A percentile compares a stretch with the other conserved stretches of the same genome.
Evolutionary conservation across 2,113 vertebrate genomes (phyloP).

Genomic region (Illadopsis cleaveri): DNA sequence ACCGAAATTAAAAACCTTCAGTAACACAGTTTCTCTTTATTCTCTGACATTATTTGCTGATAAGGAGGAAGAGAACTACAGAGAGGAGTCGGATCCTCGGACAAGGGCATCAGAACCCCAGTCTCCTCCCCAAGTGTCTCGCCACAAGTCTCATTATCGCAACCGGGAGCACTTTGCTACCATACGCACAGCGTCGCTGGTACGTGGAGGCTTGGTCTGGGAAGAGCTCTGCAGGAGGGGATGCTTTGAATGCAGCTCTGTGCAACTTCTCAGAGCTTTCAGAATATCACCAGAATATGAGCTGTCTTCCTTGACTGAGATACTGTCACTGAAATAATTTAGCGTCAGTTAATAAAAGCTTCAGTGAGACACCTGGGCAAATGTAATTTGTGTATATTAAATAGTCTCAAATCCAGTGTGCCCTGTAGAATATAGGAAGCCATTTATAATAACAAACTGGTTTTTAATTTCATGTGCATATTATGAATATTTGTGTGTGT

Average conservation of each 20-base stretch:
- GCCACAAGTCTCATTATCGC: constrained; percentile 89
- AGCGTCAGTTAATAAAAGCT: not conserved
- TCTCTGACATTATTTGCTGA: not conserved
- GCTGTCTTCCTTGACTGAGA: not conserved
- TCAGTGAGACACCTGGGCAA: not conserved
- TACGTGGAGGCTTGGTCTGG: constrained; percentile 38
- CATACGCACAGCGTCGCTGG: constrained; percentile 96
- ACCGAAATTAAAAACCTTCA: not conserved
- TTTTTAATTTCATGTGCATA: not conserved
- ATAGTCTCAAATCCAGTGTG: not conserved
- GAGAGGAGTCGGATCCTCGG: constrained; percentile 85
- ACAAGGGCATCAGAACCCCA: constrained; percentile 85
- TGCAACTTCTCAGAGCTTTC: not conserved
- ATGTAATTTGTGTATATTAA: not conserved
- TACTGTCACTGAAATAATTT: not conserved
- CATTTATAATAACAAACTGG: not conserved
- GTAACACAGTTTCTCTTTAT: not conserved
- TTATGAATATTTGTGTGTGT: not conserved
- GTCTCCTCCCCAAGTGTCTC: constrained; percentile 88
- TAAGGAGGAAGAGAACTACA: constrained; percentile 88
- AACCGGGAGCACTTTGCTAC: constrained; percentile 99
- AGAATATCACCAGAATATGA: not conserved
- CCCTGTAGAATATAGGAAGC: not conserved
- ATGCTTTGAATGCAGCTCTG: not conserved
- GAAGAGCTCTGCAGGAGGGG: not conserved